phyloP scores from a whole-genome alignment of 1,140 invertebrate species.

The Stenopsyche tienmushanensis region DNA sequence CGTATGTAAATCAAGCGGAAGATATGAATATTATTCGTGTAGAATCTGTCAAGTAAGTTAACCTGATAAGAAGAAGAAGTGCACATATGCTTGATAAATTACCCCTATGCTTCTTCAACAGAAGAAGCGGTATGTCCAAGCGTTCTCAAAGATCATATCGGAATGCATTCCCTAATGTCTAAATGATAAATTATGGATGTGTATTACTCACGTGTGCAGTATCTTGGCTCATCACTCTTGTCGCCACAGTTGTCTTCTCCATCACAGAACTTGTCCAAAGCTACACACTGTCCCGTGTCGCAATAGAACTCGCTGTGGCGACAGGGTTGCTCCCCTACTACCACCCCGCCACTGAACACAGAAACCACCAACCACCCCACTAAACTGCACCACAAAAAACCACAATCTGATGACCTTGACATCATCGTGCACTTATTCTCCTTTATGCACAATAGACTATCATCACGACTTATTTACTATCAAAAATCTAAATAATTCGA shows the following conservation, averaged over 20 bases:
- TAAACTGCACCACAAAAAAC: constrained; percentile 1
- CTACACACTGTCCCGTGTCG: constrained; percentile 70
- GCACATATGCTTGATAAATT: too few species aligned
- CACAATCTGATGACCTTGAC: neutral
- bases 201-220: constrained; percentile 73
- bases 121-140: too few species aligned
- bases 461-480: neutral
- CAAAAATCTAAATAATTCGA: too few species aligned
- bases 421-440: neutral
- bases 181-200: neutral
- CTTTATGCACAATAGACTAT: neutral
- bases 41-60: too few species aligned
- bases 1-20: too few species aligned
- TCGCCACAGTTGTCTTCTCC: constrained; percentile 77
- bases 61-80: too few species aligned
- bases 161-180: too few species aligned
- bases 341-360: constrained; percentile 11
- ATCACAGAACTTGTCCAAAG: constrained; percentile 76
- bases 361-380: constrained; percentile 9
- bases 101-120: too few species aligned
- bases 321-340: constrained; percentile 52
- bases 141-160: too few species aligned
- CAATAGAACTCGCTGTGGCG: constrained; percentile 76
- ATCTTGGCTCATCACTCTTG: constrained; percentile 73
- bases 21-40: too few species aligned